Conservation (phyloP, 2,113 vertebrate species). For the Motacilla tschutschensis region DNA sequence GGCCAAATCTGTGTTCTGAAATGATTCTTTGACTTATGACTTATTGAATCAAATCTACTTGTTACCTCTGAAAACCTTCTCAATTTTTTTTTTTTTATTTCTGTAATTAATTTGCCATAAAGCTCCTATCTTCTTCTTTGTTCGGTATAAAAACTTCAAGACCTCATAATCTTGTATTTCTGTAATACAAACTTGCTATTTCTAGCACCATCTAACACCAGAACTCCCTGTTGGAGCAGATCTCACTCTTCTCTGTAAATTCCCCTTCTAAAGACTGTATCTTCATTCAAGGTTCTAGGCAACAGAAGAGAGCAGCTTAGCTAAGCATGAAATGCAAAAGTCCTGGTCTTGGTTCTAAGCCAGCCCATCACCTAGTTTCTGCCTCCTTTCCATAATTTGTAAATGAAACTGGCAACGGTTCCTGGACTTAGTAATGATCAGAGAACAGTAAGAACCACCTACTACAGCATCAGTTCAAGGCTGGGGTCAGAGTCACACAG, state of each 20-base stretch:
- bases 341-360: not conserved
- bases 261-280: not conserved
- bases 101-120: not conserved
- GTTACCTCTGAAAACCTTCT: not conserved
- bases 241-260: not conserved
- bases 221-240: not conserved
- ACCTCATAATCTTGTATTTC: not conserved
- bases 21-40: not conserved
- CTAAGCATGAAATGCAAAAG: not conserved
- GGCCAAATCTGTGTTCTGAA: constrained; percentile 3
- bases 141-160: not conserved
- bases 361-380: not conserved
- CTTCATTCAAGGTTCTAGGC: not conserved
- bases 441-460: not conserved
- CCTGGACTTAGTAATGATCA: not conserved
- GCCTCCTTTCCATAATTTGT: not conserved
- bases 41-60: not conserved
- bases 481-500: not conserved
- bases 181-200: not conserved
- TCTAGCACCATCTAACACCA: not conserved
- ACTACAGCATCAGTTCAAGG: not conserved
- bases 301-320: not conserved
- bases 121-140: not conserved
- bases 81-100: not conserved
- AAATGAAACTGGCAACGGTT: not conserved